Evolutionary conservation across 2,113 vertebrate genomes (phyloP), one percentile per base, ranked within the genome.

Genomic region (Neodon shergylaensis): DNA sequence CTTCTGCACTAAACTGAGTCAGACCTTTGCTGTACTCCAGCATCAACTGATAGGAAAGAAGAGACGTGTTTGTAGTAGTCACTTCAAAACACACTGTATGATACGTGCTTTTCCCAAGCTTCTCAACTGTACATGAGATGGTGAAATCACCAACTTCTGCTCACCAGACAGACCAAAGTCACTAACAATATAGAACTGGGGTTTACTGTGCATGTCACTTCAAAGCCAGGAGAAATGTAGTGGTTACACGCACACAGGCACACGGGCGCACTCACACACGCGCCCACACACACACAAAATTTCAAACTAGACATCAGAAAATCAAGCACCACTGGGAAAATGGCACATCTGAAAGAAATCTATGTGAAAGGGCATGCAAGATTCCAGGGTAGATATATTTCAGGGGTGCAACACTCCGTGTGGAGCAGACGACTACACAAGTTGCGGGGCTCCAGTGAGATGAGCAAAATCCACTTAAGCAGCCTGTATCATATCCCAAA

Each of bases 1-100:
- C 68, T 97, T 98, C 95, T 98, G 96, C 98, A 98, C 85, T 97
- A 96, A 95, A 97, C 66, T 86, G 96, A 98, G 93, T 96, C 97
- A 96, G 92, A 83, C 88, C 94, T 96, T 52, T 97, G 87, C 93
- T 96, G 66, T 95, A 98, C 54, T 95, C 97, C 92, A 98, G 74
- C 79, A 91, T 36, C 42, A 86, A 36, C 21, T 74, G 72, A 94
- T 19, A 58, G 6, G 68, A 96, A 93, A 94, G 68, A 1, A 5
- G 24, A 44, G 19, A 72, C 95, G 90, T 88, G 65, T 58, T 94
- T 94, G 81, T 54, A 94, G 96, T 95, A 88, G 17, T 92, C 77
- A 90, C 89, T 72, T 97, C 5, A 93, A 47, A 92, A 92, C 88
- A 95, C 63, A 85, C 58, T 76, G 33, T 89, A 17, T 83, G 72